These are phyloP conservation scores for Schizopygopsis malacanthus DNA, from an alignment of 2,797 vertebrate species.

Conservation along the genomic window DNA sequence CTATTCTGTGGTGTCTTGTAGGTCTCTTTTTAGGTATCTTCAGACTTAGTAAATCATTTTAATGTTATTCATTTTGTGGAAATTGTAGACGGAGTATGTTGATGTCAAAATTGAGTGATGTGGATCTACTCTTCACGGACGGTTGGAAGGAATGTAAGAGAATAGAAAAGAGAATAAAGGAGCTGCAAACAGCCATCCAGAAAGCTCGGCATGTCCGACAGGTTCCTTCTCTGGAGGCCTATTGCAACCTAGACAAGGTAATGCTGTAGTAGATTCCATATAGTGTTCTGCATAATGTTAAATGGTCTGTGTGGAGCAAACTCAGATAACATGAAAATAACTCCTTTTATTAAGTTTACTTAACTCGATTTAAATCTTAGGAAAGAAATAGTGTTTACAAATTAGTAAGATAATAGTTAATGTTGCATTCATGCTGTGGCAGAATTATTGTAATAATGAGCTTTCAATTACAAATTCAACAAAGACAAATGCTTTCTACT, in stretches of 20 bases:
- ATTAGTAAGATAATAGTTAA: neutral
- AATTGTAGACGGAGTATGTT: constrained; percentile 66
- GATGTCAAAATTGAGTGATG: constrained; percentile 60
- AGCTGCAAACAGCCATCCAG: constrained; percentile 68
- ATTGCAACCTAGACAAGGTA: constrained; percentile 71
- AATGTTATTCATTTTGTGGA: neutral
- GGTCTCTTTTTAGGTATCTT: neutral
- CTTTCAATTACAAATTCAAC: neutral
- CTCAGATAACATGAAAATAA: neutral
- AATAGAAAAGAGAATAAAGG: constrained; percentile 65
- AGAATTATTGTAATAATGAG: neutral
- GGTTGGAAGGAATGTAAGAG: constrained; percentile 46
- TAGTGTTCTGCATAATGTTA: neutral
- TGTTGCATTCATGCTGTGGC: neutral
- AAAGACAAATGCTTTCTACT: neutral
- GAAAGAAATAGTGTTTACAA: neutral
- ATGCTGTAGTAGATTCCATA: neutral
- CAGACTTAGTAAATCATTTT: neutral
- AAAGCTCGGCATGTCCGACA: constrained; percentile 71
- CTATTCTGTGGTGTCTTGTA: neutral
- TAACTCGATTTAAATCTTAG: neutral
- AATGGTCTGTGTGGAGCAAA: neutral
- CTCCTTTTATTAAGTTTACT: no score
- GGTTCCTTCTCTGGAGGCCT: constrained; percentile 69
- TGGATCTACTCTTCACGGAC: constrained; percentile 62